phyloP scores from a whole-genome alignment of 2,113 vertebrate genomes.

The Zosterops pallidus region DNA sequence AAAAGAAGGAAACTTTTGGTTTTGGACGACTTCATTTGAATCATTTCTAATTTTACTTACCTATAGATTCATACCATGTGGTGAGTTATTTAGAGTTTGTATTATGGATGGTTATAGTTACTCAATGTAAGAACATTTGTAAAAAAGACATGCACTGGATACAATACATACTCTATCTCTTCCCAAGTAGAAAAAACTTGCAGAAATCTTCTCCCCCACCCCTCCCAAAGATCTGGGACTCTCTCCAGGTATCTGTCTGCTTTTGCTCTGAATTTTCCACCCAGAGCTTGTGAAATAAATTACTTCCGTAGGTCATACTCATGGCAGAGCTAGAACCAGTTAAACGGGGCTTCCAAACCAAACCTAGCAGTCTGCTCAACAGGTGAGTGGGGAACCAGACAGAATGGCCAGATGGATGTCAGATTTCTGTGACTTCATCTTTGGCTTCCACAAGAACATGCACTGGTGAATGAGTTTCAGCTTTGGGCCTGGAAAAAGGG shows the following conservation, averaged over 20 bases:
- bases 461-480: not conserved
- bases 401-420: not conserved
- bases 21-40: conserved; percentile 15
- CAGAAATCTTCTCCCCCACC: not conserved
- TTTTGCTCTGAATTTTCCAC: conserved; percentile 39
- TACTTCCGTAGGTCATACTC: not conserved
- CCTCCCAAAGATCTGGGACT: not conserved
- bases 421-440: not conserved
- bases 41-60: conserved; percentile 40
- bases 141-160: not conserved
- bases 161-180: not conserved
- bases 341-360: not conserved
- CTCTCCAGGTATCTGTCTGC: conserved; percentile 13
- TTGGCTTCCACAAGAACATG: not conserved
- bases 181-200: conserved; percentile 9
- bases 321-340: not conserved
- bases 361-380: not conserved
- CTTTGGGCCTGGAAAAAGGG: not conserved
- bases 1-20: not conserved
- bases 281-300: not conserved
- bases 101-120: not conserved
- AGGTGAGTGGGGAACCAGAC: not conserved
- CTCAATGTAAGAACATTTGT: not conserved
- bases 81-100: conserved; percentile 8
- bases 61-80: conserved; percentile 15